Base-by-base conservation (phyloP, 2,888 invertebrate genomes). In the Rhodophaea formosa region DNA sequence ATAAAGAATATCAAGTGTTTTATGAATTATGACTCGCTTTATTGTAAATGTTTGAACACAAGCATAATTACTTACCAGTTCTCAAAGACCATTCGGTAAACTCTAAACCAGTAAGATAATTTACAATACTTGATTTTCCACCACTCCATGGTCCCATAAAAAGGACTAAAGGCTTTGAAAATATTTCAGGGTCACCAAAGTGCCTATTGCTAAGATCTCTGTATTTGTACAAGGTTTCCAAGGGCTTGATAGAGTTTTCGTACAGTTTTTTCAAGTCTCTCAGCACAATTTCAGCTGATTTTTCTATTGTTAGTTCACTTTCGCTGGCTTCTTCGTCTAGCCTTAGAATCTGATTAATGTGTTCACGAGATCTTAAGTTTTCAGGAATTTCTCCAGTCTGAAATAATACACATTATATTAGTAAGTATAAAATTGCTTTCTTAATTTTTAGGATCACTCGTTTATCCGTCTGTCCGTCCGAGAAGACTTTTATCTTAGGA, bases 131-230 rank as follows among this genome's bases (percentile, higher is more conserved):
- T 1, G 98, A 97, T 90, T 98, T 98, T 64, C 98, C 98, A 60
- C 98, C 97, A 75, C 97, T 97, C 97, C 98, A 98, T 43, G 98
- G 98, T 45, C 98, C 98, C 96, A 98, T 97, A 76, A 98, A 97
- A 6, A 98, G 92, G 56, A 98, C 94, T 75, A 98, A 90, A 1
- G 98, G 98, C 77, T 98, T 98, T 3, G 97, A 97, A 83, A 97
- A 97, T 76, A 98, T 97, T 93, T 98, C 98, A 1, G 97, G 96
- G 88, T 98, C 98, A 75, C 97, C 96, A 76, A 97, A 97, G 86
- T 96, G 97, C 66, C 97, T 93, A 81, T 97, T 97, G 80, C 97
- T 97, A 59, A 98, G 92, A 82, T 98, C 97, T 71, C 97, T 94
- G 79, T 97, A 98, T 81, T 97, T 97, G 85, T 97, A 98, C 32